Percentiles rank a stretch among this genome's conserved stretches.
These are phyloP conservation scores for Oreochromis spilurus DNA, from an alignment of 2,113 vertebrate genomes.

Conservation along the genomic window DNA sequence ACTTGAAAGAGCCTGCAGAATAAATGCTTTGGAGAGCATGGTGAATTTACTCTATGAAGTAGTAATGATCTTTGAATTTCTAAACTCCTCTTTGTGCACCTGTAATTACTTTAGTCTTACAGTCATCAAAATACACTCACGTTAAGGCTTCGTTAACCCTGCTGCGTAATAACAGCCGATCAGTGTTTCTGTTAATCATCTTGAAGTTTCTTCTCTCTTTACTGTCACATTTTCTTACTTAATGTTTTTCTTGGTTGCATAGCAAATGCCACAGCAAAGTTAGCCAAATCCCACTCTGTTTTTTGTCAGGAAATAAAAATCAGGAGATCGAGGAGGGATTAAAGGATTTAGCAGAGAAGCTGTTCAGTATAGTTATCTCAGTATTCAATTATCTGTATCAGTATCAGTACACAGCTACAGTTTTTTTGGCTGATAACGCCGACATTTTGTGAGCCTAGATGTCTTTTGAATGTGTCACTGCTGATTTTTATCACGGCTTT, in stretches of 20 bases:
- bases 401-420: background rate
- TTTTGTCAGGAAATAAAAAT: background rate
- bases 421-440: background rate
- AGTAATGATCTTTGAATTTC: constrained; percentile 5
- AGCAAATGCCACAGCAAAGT: background rate
- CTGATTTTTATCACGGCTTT: background rate
- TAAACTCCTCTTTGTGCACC: constrained; percentile 10
- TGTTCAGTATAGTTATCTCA: background rate
- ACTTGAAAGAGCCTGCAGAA: background rate
- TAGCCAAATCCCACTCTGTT: background rate
- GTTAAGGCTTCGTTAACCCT: background rate
- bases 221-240: background rate
- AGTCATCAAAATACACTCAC: background rate
- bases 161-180: background rate
- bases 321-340: background rate
- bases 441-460: background rate
- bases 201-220: background rate
- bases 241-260: background rate
- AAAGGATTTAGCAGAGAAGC: background rate
- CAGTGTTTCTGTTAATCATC: background rate
- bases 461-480: background rate
- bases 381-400: background rate
- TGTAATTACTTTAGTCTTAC: background rate
- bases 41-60: background rate
- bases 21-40: background rate